phyloP scores from a whole-genome alignment of 2,113 vertebrate genomes.

The Delphinapterus leucas region DNA sequence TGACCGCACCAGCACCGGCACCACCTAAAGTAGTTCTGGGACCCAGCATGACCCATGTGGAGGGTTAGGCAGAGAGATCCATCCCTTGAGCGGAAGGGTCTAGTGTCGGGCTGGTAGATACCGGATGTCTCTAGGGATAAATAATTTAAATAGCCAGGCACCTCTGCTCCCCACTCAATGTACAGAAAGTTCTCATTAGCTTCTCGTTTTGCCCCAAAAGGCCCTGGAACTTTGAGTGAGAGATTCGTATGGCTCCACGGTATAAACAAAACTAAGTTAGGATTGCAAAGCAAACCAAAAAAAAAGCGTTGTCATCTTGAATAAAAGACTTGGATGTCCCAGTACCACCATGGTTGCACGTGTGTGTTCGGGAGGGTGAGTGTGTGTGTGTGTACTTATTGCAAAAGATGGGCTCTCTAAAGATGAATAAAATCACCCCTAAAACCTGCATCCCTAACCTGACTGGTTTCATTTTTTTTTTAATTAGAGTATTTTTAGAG shows the following conservation, averaged over 20 bases:
- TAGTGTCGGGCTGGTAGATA: not conserved
- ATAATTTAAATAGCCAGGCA: not conserved
- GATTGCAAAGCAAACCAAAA: not conserved
- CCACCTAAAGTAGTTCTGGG: not conserved
- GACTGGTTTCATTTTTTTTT: not conserved
- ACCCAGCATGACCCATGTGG: fast-evolving
- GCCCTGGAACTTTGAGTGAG: not conserved
- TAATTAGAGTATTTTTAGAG: not conserved
- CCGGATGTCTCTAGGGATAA: not conserved
- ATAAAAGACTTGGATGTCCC: too few relatives aligned
- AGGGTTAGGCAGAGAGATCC: not conserved
- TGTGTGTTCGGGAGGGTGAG: too few relatives aligned
- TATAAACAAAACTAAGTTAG: not conserved
- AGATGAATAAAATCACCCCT: not conserved
- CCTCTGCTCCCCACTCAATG: not conserved
- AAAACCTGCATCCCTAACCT: not conserved
- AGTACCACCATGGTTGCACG: fast-evolving
- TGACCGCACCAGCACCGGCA: not conserved
- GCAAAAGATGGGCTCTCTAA: not conserved
- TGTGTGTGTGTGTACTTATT: not conserved
- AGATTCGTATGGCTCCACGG: not conserved
- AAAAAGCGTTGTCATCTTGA: not conserved
- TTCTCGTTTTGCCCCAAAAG: not conserved
- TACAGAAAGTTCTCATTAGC: not conserved
- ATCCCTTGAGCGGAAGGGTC: not conserved